These are phyloP conservation scores for Oryzias celebensis DNA, from an alignment of 2,113 vertebrate species.

Conservation along the genomic window DNA sequence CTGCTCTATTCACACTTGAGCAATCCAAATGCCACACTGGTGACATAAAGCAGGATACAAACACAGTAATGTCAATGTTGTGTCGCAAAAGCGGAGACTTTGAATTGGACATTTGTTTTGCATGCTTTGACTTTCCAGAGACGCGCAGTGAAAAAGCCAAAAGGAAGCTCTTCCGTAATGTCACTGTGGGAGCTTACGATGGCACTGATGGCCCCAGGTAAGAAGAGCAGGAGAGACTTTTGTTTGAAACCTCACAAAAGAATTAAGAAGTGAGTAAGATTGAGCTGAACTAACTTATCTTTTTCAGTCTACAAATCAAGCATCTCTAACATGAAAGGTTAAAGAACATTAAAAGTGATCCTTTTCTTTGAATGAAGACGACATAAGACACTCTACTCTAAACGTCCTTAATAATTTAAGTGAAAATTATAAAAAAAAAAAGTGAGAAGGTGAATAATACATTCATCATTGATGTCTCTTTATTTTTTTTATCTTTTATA, in stretches of 20 bases:
- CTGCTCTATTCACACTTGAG: neutral
- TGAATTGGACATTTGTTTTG: conserved; percentile 28
- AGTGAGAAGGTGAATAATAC: too few species aligned
- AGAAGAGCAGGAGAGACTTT: conserved; percentile 1
- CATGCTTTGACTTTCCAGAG: conserved; percentile 75
- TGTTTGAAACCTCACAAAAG: neutral
- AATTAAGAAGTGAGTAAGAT: neutral
- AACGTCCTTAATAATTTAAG: too few species aligned
- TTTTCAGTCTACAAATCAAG: neutral
- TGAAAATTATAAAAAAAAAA: too few species aligned
- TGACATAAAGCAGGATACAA: conserved; percentile 28
- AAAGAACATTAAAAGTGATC: neutral
- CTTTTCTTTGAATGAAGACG: too few species aligned
- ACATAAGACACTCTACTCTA: too few species aligned
- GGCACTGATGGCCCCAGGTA: conserved; percentile 90
- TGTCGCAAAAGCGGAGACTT: conserved; percentile 21
- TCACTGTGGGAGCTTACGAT: conserved; percentile 92
- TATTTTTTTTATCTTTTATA: too few species aligned
- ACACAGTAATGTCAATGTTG: conserved; percentile 31
- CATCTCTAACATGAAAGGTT: neutral
- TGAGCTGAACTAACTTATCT: neutral
- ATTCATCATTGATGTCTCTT: too few species aligned
- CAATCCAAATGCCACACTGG: conserved; percentile 24
- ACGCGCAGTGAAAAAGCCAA: conserved; percentile 88
- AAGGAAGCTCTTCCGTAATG: conserved; percentile 90